phyloP scores from a whole-genome alignment of 2,797 vertebrate genomes.

The Jordanella pulchra region DNA sequence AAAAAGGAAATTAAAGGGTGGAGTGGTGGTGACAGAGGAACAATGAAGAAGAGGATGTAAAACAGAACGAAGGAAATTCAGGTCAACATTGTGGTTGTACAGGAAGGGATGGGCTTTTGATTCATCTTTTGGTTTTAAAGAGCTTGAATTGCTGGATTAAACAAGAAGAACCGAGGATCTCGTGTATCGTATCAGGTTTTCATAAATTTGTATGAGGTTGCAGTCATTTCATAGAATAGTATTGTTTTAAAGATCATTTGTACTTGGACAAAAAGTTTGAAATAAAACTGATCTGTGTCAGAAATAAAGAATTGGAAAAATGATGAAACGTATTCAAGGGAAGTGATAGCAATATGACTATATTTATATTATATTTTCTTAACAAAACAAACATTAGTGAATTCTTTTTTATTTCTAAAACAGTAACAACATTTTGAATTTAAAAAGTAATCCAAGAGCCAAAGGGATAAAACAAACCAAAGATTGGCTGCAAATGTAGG shows the following conservation, averaged over 20 bases:
- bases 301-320: conserved; percentile 12
- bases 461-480: no score
- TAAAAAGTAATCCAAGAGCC: background rate
- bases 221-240: conserved; percentile 36
- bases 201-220: conserved; percentile 38
- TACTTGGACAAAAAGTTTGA: no score
- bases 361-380: background rate
- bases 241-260: conserved; percentile 16
- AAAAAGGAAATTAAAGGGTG: conserved; percentile 51
- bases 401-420: background rate
- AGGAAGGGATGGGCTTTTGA: conserved; percentile 45
- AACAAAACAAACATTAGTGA: background rate
- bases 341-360: background rate
- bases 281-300: conserved; percentile 17
- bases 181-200: conserved; percentile 48
- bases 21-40: conserved; percentile 44
- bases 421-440: background rate
- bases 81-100: conserved; percentile 62
- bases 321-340: background rate
- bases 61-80: conserved; percentile 59
- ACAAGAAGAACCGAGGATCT: conserved; percentile 41
- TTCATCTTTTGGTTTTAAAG: conserved; percentile 45
- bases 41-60: conserved; percentile 54
- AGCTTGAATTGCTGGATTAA: conserved; percentile 20
- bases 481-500: background rate